A percentile compares a stretch with the other conserved stretches of the same genome.
Evolutionary conservation across 2,888 invertebrate species (phyloP).

Genomic region (Helobdella robusta): DNA sequence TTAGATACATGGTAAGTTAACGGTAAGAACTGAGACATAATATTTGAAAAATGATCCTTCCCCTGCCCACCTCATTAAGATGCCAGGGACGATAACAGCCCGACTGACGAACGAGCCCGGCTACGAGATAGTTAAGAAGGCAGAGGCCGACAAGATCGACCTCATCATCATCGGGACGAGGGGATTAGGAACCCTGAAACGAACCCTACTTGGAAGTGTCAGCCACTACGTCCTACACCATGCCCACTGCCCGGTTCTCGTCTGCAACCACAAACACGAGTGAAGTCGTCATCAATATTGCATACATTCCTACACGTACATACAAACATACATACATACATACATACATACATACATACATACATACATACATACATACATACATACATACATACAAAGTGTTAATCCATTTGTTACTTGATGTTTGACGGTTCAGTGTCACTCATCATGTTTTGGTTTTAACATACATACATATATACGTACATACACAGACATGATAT

Average conservation of each 20-base stretch:
- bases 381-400: no score
- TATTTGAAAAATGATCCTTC: no score
- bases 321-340: constrained; percentile 21
- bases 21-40: no score
- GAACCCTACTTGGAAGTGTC: constrained; percentile 29
- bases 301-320: no score
- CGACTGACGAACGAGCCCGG: constrained; percentile 12
- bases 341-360: constrained; percentile 22
- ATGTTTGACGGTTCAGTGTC: no score
- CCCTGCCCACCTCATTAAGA: background rate
- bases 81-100: constrained; percentile 19
- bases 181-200: constrained; percentile 22
- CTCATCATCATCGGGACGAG: constrained; percentile 28
- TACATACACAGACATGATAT: constrained; percentile 14
- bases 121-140: constrained; percentile 22
- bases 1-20: no score
- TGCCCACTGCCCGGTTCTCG: constrained; percentile 24
- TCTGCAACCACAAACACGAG: constrained; percentile 19
- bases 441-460: no score
- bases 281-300: no score
- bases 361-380: constrained; percentile 22
- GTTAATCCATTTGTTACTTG: no score
- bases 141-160: constrained; percentile 4
- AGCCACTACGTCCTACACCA: constrained; percentile 28
- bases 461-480: no score